Evolutionary conservation across 2,797 vertebrate species (phyloP), one percentile per base, ranked within the genome.

Genomic region (Spea hammondii): DNA sequence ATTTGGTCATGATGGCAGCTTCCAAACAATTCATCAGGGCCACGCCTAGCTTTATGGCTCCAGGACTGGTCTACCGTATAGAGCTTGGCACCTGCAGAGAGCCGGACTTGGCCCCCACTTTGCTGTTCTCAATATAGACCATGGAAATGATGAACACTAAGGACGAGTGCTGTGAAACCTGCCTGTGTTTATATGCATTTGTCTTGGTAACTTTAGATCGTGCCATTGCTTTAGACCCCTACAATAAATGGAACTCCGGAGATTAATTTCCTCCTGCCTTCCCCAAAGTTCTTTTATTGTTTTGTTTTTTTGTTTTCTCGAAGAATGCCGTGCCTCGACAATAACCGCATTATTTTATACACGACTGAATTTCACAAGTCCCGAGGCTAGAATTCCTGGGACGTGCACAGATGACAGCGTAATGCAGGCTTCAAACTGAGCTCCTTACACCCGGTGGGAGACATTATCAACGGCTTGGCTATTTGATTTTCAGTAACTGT

Each of bases 21-120:
- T 68, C n/a, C 12, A 44, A 67, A 71, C 79, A 60, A 72, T 76
- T 76, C 62, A 80, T 76, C 14, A 62, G 12, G 8, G 54, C 67
- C 79, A 72, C 79, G 70, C 74, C 74, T 76, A 32, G 47, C 53
- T 60, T 72, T 45, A 76, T 76, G 62, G 74, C 79, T 80, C 45
- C 70, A 72, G 46, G 1, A 49, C 14, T 55, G 55, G 7, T 72
- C 67, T 51, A 46, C 72, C 59, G 65, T 75, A 14, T 71, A 3
- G 6, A 59, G 13, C 73, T 80, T 80, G 79, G 79, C 74, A 59
- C 60, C 62, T 71, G 32, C 12, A 6, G 46, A 59, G 13, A 59
- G 45, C 17, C 11, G 46, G 54, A 54, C 11, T 75, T 75, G 73
- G 79, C 67, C 0, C 59, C 10, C 5, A 5, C 10, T n/a, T 70